Conservation (phyloP, 2,797 vertebrate genomes). For the Hippoglossus hippoglossus region DNA sequence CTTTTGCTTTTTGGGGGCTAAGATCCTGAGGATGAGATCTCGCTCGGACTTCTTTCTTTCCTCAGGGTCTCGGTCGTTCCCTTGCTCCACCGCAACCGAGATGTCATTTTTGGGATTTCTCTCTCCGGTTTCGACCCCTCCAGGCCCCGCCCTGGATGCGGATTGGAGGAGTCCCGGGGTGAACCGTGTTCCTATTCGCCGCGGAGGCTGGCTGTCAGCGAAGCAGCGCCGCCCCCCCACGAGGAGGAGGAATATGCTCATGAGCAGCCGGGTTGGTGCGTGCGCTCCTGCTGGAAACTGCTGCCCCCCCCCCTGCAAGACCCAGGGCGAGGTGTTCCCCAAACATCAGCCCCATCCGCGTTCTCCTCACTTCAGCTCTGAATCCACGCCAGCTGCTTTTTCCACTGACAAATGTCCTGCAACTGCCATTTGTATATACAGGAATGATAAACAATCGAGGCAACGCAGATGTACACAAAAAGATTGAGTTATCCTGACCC, state of each 20-base stretch:
- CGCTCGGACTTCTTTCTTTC: conserved; percentile 32
- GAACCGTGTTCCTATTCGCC: conserved; percentile 48
- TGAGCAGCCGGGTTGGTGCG: conserved; percentile 4
- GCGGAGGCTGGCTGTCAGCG: conserved; percentile 37
- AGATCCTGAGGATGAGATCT: not conserved
- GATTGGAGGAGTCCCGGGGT: conserved; percentile 65
- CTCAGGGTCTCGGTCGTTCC: conserved; percentile 55
- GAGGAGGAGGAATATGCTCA: conserved; percentile 15
- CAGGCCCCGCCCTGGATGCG: conserved; percentile 66
- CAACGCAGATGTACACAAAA: not conserved
- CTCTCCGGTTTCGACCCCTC: conserved; percentile 60
- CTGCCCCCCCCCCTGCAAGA: conserved; percentile 54
- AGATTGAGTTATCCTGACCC: too few species aligned
- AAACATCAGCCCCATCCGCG: not conserved
- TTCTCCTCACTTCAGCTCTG: not conserved
- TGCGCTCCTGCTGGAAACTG: conserved; percentile 25
- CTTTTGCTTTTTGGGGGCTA: not conserved
- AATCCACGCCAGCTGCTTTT: not conserved
- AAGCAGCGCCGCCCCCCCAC: conserved; percentile 32
- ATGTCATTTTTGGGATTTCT: conserved; percentile 82
- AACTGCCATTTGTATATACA: not conserved
- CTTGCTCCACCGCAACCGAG: conserved; percentile 69
- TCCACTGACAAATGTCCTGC: not conserved
- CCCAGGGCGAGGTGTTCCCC: conserved; percentile 24
- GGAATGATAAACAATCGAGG: too few species aligned